A percentile compares a stretch with the other conserved stretches of the same genome.
phyloP scores from a whole-genome alignment of 2,888 invertebrate species.

The Crioceris asparagi region DNA sequence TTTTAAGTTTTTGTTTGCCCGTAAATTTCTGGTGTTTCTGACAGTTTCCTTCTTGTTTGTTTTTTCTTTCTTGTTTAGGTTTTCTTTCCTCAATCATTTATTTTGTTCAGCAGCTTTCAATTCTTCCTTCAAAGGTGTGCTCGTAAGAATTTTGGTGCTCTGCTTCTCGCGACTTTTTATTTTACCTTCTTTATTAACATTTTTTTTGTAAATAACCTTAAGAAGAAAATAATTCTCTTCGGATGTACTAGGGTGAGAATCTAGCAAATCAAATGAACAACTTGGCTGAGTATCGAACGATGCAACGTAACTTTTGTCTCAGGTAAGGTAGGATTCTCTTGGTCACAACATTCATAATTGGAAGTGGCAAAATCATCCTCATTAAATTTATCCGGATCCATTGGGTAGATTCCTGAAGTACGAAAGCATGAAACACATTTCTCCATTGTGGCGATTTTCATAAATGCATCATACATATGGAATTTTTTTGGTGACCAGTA shows the following conservation, averaged over 20 bases:
- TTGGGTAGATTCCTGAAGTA: slow-evolving; percentile 8
- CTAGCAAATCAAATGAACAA: background rate
- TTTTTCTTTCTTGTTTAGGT: too few relatives aligned
- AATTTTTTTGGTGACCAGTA: slow-evolving; percentile 14
- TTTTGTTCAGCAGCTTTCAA: too few relatives aligned
- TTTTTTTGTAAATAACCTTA: slow-evolving; percentile 7
- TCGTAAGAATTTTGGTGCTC: background rate
- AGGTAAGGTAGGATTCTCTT: background rate
- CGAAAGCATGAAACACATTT: slow-evolving; percentile 15
- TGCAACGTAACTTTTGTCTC: background rate
- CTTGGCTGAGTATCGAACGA: background rate
- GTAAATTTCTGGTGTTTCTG: too few relatives aligned
- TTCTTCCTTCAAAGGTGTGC: too few relatives aligned
- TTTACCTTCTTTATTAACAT: slow-evolving; percentile 1
- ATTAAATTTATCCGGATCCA: slow-evolving; percentile 13
- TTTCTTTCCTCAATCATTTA: too few relatives aligned
- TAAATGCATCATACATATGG: slow-evolving; percentile 16
- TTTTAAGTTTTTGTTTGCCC: too few relatives aligned
- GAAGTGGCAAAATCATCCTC: slow-evolving; percentile 15
- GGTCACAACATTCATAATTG: slow-evolving; percentile 6
- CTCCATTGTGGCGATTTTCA: slow-evolving; percentile 16
- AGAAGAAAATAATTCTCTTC: slow-evolving; percentile 6
- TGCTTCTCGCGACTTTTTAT: background rate
- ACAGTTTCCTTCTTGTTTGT: too few relatives aligned
- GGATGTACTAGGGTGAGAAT: background rate